Base-by-base conservation (phyloP, 2,113 vertebrate genomes). In the Rhinolophus ferrumequinum region DNA sequence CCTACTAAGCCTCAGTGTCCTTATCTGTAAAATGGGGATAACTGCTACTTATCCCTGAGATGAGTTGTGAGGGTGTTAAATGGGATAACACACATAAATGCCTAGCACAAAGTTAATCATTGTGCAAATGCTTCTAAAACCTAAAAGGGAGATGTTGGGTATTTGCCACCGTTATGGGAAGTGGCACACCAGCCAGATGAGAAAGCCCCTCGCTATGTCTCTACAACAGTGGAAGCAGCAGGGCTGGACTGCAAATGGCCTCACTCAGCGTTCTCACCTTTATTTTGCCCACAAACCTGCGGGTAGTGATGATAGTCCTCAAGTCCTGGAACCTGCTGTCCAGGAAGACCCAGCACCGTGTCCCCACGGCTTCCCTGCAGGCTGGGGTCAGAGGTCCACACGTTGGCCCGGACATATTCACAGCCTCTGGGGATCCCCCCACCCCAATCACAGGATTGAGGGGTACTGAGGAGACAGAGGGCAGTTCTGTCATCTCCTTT, bases 361-460 rank as follows among this genome's bases (percentile, higher is more conserved):
- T 70, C 44, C 58, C 58, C 56, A 19, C 16, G 28, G 16, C 41
- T n/a, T 16, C 54, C 21, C 52, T 6, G 2, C 3, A 30, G 35
- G 4, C 75, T 83, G 66, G 2, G 41, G 5, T 52, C 75, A 30
- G 60, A 70, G 47, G 11, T 64, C 66, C 64, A 35, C 22, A 41
- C 38, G 10, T 18, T 12, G 3, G 33, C 75, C 56, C 28, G 21
- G 21, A 35, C 15, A 54, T 18, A 24, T 30, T 41, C 52, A 19
- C 11, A 10, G 67, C 54, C 35, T 38, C 58, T 41, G 30, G 62
- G 41, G 0, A 8, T 38, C n/a, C 79, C 70, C 52, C 85, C 26
- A 5, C 5, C 41, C 60, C 52, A 24, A 0, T 64, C 60, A 2
- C 28, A 33, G 75, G 15, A 44, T 13, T 2, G 0, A 44, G n/a